phyloP scores from a whole-genome alignment of 2,797 vertebrate genomes.

The Rhinophrynus dorsalis region DNA sequence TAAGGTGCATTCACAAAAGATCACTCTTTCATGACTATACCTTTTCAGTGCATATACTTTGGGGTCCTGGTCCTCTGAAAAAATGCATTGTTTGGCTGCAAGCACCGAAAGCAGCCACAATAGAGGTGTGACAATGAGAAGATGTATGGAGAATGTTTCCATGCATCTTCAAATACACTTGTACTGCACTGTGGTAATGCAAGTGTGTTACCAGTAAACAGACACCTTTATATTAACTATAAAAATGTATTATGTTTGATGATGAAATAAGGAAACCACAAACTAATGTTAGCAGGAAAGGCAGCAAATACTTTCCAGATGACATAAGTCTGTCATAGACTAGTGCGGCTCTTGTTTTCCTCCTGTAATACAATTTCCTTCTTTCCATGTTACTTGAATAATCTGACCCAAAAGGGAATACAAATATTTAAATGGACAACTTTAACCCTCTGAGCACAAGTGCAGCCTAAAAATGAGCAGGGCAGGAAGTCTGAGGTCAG shows the following conservation, averaged over 20 bases:
- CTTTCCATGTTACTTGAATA: conserved; percentile 23
- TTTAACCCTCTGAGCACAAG: conserved; percentile 1
- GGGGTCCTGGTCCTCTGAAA: too few species aligned
- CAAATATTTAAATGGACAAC: conserved; percentile 12
- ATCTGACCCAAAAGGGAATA: conserved; percentile 8
- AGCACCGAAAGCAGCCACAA: too few species aligned
- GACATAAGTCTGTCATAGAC: conserved; percentile 25
- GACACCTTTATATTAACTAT: background rate
- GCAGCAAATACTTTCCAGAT: conserved; percentile 27
- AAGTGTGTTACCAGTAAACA: too few species aligned
- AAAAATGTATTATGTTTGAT: conserved; percentile 8
- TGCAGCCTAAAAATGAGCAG: background rate
- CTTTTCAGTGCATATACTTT: too few species aligned
- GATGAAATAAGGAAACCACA: conserved; percentile 22
- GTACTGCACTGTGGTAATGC: conserved; percentile 4
- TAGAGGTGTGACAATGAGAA: background rate
- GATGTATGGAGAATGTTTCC: too few species aligned
- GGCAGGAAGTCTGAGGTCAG: background rate
- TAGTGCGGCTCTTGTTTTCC: conserved; percentile 29
- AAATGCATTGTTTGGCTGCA: too few species aligned
- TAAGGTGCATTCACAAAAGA: too few species aligned
- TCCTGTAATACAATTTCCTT: conserved; percentile 23
- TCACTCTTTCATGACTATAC: too few species aligned
- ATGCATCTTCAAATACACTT: background rate
- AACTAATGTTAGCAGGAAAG: conserved; percentile 22